Conservation (phyloP, 2,888 invertebrate genomes). For the Volucella zonaria region DNA sequence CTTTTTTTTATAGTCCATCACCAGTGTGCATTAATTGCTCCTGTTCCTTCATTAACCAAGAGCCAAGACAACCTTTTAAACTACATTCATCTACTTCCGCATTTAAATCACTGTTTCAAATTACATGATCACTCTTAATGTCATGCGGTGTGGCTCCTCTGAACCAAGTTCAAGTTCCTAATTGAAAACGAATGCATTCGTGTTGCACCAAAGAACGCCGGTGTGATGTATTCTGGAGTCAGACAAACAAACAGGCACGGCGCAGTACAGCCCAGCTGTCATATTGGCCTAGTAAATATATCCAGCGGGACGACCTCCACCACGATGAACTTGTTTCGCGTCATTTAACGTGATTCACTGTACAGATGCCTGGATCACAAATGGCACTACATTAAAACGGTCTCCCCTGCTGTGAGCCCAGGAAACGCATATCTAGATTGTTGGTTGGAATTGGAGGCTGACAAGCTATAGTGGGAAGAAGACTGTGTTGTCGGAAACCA, state of each 20-base stretch:
- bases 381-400: not conserved
- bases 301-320: conserved; percentile 24
- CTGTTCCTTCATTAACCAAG: not conserved
- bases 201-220: conserved; percentile 10
- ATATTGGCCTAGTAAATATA: conserved; percentile 24
- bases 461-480: conserved; percentile 8
- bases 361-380: not conserved
- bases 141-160: conserved; percentile 10
- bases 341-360: conserved; percentile 12
- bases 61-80: not conserved
- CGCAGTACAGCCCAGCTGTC: conserved; percentile 26
- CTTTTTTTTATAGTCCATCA: no score
- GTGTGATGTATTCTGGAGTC: not conserved
- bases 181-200: conserved; percentile 49
- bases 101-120: not conserved
- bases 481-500: conserved; percentile 5
- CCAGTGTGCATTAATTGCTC: no score
- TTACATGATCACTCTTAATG: conserved; percentile 5
- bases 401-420: not conserved
- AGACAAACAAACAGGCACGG: conserved; percentile 7
- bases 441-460: conserved; percentile 2
- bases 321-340: conserved; percentile 22
- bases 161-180: conserved; percentile 1
- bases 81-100: not conserved
- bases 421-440: conserved; percentile 1